Conservation (phyloP, 2,113 vertebrate genomes). For the Vidua macroura region DNA sequence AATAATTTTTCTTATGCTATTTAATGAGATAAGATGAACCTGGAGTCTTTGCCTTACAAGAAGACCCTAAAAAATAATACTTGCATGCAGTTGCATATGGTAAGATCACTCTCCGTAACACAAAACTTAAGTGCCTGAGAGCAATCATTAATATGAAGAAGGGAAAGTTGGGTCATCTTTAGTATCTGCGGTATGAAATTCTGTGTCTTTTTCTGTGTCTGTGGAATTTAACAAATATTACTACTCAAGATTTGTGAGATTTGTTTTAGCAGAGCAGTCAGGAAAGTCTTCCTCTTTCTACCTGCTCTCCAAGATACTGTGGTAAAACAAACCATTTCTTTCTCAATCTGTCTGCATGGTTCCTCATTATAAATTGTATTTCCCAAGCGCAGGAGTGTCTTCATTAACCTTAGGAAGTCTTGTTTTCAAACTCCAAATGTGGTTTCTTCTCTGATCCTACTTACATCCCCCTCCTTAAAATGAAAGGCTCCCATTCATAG, state of each 20-base stretch:
- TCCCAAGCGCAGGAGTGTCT: conserved; percentile 40
- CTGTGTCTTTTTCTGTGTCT: not conserved
- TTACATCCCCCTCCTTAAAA: conserved; percentile 43
- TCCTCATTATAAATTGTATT: conserved; percentile 43
- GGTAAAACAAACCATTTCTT: conserved; percentile 27
- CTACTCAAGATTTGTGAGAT: not conserved
- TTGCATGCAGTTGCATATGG: not conserved
- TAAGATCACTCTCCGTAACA: not conserved
- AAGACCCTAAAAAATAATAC: not conserved
- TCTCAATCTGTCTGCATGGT: conserved; percentile 7
- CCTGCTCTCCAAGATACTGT: not conserved
- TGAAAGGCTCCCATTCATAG: conserved; percentile 62
- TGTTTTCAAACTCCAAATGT: conserved; percentile 42
- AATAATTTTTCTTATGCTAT: not conserved
- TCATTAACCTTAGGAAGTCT: conserved; percentile 49
- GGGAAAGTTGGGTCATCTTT: not conserved
- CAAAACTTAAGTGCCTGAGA: not conserved
- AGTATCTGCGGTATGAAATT: not conserved
- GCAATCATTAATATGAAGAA: not conserved
- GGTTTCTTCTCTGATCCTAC: conserved; percentile 54
- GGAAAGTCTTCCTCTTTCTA: conserved; percentile 9
- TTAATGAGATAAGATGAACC: not conserved
- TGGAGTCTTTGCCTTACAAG: not conserved
- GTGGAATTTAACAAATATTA: conserved; percentile 17
- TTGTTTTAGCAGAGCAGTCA: not conserved